Conservation (phyloP, 2,113 vertebrate genomes). For the Trogon melanurus region DNA sequence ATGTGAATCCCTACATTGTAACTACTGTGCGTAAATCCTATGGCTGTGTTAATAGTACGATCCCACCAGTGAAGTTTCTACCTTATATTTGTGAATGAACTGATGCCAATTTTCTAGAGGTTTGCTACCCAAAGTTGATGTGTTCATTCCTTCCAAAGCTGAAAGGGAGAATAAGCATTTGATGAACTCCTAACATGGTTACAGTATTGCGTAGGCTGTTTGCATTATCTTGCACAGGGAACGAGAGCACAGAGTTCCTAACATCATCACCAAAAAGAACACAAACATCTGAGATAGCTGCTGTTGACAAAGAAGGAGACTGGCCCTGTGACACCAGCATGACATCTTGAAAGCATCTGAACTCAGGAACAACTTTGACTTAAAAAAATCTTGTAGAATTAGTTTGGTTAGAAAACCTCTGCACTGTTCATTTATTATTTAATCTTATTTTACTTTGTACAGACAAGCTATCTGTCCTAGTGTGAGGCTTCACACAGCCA, state of each 20-base stretch:
- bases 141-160: not conserved
- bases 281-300: not conserved
- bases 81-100: conserved; percentile 1
- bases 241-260: not conserved
- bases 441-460: conserved; percentile 88
- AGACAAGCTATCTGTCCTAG: conserved; percentile 85
- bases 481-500: conserved; percentile 81
- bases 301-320: conserved; percentile 52
- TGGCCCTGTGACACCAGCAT: conserved; percentile 12
- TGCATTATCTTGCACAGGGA: not conserved
- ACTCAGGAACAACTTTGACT: conserved; percentile 30
- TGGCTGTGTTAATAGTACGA: not conserved
- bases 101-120: conserved; percentile 19
- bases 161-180: not conserved
- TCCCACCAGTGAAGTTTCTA: not conserved
- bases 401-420: conserved; percentile 75
- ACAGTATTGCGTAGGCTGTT: not conserved
- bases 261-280: not conserved
- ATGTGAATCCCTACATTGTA: not conserved
- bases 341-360: conserved; percentile 40
- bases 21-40: not conserved
- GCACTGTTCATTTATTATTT: conserved; percentile 89
- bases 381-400: conserved; percentile 50
- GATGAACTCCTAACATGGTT: not conserved
- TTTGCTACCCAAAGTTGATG: not conserved